These are phyloP conservation scores for Lutjanus argentimaculatus DNA, from an alignment of 2,797 vertebrate species.

Conservation along the genomic window DNA sequence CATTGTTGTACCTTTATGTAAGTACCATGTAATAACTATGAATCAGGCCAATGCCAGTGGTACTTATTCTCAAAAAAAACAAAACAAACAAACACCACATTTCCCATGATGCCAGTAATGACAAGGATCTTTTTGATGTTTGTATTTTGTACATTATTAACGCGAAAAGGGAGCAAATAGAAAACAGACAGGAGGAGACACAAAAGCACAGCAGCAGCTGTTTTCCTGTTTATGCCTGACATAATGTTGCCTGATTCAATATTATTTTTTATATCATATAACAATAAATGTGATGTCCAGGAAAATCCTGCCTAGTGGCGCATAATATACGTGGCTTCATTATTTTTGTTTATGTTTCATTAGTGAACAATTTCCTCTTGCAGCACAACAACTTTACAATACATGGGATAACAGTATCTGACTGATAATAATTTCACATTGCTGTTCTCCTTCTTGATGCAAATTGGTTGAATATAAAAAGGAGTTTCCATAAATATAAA, in stretches of 20 bases:
- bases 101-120: constrained; percentile 4
- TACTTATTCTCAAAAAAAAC: constrained; percentile 9
- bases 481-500: neutral
- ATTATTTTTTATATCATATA: constrained; percentile 21
- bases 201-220: neutral
- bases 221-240: neutral
- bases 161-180: neutral
- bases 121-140: neutral
- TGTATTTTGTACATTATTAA: constrained; percentile 27
- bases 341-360: constrained; percentile 2
- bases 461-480: neutral
- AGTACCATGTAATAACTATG: neutral
- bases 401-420: neutral
- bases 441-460: neutral
- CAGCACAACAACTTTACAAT: constrained; percentile 7
- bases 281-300: constrained; percentile 1
- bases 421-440: neutral
- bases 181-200: constrained; percentile 8
- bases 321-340: constrained; percentile 12
- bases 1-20: neutral
- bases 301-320: constrained; percentile 2
- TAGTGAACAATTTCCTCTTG: constrained; percentile 4
- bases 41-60: neutral
- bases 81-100: neutral
- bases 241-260: neutral